These are phyloP conservation scores for Tympanoctomys barrerae DNA, from an alignment of 2,797 vertebrate species.

Conservation along the genomic window DNA sequence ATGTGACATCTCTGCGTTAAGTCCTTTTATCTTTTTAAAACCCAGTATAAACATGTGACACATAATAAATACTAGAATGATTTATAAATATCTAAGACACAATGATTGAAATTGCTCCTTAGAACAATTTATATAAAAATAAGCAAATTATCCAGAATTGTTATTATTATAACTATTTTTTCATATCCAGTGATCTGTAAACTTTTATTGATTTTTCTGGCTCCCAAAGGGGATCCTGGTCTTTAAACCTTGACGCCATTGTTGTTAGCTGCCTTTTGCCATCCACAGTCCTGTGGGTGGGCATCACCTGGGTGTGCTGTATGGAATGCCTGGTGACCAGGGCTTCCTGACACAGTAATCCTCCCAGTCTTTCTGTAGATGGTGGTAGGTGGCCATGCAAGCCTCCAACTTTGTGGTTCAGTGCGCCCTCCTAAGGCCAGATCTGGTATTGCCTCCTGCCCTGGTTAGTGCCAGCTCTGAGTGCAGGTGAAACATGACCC, in stretches of 20 bases:
- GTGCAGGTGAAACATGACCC: neutral
- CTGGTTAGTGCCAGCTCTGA: too few relatives aligned
- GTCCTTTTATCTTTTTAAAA: neutral
- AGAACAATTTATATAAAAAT: slow-evolving; percentile 6
- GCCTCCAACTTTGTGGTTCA: neutral
- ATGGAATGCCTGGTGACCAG: neutral
- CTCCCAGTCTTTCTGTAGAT: neutral
- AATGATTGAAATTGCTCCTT: neutral
- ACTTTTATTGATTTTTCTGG: neutral
- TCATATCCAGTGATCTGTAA: neutral
- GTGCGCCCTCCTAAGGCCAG: neutral
- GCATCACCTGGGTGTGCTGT: neutral
- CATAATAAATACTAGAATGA: slow-evolving; percentile 7
- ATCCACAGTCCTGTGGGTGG: too few relatives aligned
- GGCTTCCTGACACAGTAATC: neutral
- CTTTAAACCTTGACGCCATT: neutral
- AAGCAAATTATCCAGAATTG: neutral
- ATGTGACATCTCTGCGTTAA: neutral
- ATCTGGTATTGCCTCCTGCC: neutral
- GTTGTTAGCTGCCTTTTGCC: too few relatives aligned
- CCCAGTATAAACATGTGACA: neutral
- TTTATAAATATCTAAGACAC: neutral
- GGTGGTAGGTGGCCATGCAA: neutral
- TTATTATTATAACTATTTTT: neutral
- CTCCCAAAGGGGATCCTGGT: neutral